These are phyloP conservation scores for Plestiodon gilberti DNA, from an alignment of 2,113 vertebrate species.

Conservation along the genomic window DNA sequence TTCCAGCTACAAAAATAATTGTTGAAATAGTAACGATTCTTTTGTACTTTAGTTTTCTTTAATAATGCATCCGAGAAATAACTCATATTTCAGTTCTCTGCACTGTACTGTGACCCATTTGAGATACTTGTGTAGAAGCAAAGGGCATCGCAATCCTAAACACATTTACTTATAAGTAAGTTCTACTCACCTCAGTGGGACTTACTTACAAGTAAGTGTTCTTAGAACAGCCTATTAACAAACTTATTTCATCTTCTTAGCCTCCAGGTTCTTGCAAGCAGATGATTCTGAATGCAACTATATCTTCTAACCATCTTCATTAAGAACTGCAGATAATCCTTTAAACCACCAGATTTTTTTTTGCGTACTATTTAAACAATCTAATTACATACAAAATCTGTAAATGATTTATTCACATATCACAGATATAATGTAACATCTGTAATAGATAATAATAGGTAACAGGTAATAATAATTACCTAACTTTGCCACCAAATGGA, in stretches of 20 bases:
- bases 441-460: no score
- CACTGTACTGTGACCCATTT: background rate
- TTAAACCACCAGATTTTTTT: no score
- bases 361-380: no score
- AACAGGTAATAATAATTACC: no score
- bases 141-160: background rate
- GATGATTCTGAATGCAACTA: background rate
- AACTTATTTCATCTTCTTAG: background rate
- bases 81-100: background rate
- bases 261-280: background rate
- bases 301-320: background rate
- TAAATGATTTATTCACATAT: no score
- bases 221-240: background rate
- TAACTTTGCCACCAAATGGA: no score
- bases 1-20: conserved; percentile 86
- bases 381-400: no score
- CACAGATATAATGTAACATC: no score
- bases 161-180: no score
- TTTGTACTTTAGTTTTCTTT: background rate
- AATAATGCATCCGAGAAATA: background rate
- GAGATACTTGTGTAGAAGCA: background rate
- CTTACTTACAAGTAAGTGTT: background rate
- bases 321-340: background rate
- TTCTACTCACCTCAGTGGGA: background rate
- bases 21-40: conserved; percentile 39